phyloP scores from a whole-genome alignment of 2,797 vertebrate species.

The Orientallactaga sibirica region DNA sequence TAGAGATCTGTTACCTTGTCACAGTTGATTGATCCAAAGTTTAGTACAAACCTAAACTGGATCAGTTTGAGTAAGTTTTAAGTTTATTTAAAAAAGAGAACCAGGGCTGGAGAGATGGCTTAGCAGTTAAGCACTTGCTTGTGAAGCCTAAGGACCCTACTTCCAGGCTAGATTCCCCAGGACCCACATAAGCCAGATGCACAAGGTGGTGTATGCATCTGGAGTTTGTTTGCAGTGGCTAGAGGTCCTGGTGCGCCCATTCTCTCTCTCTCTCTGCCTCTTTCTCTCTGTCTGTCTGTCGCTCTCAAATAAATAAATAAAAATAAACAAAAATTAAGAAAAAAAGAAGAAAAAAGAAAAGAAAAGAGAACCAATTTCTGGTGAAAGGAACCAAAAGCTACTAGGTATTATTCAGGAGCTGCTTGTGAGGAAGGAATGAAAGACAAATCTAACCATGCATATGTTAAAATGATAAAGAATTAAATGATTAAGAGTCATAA shows the following conservation, averaged over 20 bases:
- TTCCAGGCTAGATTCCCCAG: too few relatives aligned
- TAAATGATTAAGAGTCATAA: background rate
- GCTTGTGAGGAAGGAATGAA: background rate
- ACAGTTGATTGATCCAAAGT: background rate
- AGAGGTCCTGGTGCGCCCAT: too few relatives aligned
- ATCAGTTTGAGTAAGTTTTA: slow-evolving; percentile 25
- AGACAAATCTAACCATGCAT: background rate
- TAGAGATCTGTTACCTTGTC: background rate
- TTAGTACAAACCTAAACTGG: slow-evolving; percentile 1
- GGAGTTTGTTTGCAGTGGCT: too few relatives aligned
- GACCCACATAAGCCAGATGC: too few relatives aligned
- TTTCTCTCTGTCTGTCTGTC: too few relatives aligned
- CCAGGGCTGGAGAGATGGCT: background rate
- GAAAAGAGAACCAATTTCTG: background rate
- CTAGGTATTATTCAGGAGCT: slow-evolving; percentile 1
- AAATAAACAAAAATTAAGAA: too few relatives aligned
- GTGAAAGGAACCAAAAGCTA: background rate
- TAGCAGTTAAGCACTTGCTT: too few relatives aligned
- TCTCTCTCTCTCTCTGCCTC: too few relatives aligned
- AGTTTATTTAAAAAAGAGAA: background rate
- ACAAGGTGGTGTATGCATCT: too few relatives aligned
- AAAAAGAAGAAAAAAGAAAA: too few relatives aligned
- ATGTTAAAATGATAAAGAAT: slow-evolving; percentile 7
- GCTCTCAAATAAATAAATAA: too few relatives aligned
- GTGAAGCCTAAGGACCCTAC: too few relatives aligned